These are phyloP conservation scores for Galerucella pusilla DNA, from an alignment of 2,888 invertebrate genomes.

Conservation along the genomic window DNA sequence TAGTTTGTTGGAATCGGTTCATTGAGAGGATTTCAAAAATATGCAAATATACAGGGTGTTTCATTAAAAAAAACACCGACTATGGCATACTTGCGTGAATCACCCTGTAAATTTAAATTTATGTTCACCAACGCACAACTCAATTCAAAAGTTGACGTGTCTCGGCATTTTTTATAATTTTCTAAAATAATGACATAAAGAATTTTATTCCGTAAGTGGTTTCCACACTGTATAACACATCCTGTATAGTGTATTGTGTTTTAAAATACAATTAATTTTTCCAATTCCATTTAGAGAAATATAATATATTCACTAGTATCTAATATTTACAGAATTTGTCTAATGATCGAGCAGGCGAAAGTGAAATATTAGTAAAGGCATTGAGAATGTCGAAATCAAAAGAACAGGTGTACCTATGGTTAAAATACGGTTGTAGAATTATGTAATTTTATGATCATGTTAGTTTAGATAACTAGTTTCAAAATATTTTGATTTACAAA, in stretches of 20 bases:
- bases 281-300: background rate
- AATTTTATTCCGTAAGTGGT: too few relatives aligned
- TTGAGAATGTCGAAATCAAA: constrained; percentile 1
- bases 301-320: background rate
- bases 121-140: too few relatives aligned
- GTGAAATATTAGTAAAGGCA: constrained; percentile 6
- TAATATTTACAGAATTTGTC: constrained; percentile 1
- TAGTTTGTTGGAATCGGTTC: too few relatives aligned
- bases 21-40: too few relatives aligned
- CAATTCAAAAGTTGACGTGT: too few relatives aligned
- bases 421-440: background rate
- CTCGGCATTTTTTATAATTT: too few relatives aligned
- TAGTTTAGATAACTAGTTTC: constrained; percentile 2
- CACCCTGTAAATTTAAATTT: too few relatives aligned
- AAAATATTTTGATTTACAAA: background rate
- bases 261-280: background rate
- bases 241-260: background rate
- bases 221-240: too few relatives aligned
- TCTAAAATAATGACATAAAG: too few relatives aligned
- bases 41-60: too few relatives aligned
- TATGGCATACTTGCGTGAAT: too few relatives aligned
- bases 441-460: constrained; percentile 5
- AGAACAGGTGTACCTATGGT: background rate
- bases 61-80: too few relatives aligned
- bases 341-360: constrained; percentile 9